These are phyloP conservation scores for Sinocyclocheilus anophthalmus DNA, from an alignment of 2,113 vertebrate genomes.

Conservation along the genomic window DNA sequence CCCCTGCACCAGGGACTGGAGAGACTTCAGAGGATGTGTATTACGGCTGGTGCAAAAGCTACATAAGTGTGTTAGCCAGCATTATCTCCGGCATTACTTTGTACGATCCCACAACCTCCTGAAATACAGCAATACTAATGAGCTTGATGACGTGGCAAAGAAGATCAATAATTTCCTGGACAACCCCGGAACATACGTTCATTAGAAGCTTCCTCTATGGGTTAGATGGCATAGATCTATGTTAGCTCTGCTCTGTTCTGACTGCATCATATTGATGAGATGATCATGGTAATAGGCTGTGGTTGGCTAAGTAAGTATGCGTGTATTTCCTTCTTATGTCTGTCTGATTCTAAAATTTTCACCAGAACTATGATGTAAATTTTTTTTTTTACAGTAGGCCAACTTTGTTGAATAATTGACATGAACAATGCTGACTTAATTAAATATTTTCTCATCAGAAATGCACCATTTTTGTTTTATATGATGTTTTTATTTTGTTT, in stretches of 20 bases:
- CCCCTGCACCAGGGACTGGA: conserved; percentile 77
- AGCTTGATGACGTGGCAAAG: conserved; percentile 78
- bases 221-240: conserved; percentile 11
- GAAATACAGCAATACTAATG: conserved; percentile 72
- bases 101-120: conserved; percentile 80
- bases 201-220: conserved; percentile 54
- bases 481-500: neutral
- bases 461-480: neutral
- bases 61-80: conserved; percentile 81
- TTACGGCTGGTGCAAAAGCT: conserved; percentile 79
- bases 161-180: conserved; percentile 77
- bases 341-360: neutral
- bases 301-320: neutral
- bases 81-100: conserved; percentile 81
- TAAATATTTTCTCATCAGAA: neutral
- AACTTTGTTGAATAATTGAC: neutral
- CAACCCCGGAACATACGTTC: conserved; percentile 65
- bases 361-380: neutral
- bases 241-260: conserved; percentile 25
- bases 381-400: neutral
- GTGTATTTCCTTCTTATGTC: neutral
- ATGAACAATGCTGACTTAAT: neutral
- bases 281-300: conserved; percentile 10
- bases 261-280: conserved; percentile 34
- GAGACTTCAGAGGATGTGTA: conserved; percentile 71